Percentiles rank a stretch among this genome's conserved stretches.
phyloP scores from a whole-genome alignment of 2,113 vertebrate genomes.

The Hippotragus niger region DNA sequence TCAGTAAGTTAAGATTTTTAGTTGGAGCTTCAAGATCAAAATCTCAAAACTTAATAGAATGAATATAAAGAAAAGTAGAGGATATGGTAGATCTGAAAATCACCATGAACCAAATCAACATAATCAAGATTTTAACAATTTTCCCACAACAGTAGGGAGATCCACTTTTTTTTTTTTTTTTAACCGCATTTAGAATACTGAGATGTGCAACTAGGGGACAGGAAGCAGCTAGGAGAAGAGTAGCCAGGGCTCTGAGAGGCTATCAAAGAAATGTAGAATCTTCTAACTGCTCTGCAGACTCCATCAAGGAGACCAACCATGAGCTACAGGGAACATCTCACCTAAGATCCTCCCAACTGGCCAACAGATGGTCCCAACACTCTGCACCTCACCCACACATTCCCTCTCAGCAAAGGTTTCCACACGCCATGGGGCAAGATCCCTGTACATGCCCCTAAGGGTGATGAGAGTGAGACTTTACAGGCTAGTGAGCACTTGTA shows the following conservation, averaged over 20 bases:
- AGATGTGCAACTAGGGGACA: not conserved
- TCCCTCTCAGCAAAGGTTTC: not conserved
- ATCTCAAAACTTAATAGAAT: not conserved
- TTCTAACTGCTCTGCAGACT: not conserved
- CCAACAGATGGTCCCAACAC: no score
- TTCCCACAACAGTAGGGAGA: not conserved
- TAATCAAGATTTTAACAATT: not conserved
- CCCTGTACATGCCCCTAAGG: not conserved
- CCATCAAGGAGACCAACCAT: not conserved
- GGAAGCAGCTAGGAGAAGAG: not conserved
- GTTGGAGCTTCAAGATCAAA: not conserved
- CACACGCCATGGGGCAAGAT: not conserved
- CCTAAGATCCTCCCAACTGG: not conserved
- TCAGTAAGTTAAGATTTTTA: not conserved
- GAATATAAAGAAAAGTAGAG: not conserved
- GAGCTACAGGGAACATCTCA: not conserved
- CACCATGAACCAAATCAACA: not conserved
- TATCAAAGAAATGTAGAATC: not conserved
- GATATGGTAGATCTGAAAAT: not conserved
- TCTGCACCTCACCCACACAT: not conserved
- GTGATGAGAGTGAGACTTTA: not conserved
- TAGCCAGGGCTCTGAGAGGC: not conserved
- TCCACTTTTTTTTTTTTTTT: not conserved
- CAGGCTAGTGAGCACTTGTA: not conserved
- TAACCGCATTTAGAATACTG: not conserved